Evolutionary conservation across 2,888 invertebrate species (phyloP), one percentile per base, ranked within the genome.

Genomic region (Schizotus pectinicornis): DNA sequence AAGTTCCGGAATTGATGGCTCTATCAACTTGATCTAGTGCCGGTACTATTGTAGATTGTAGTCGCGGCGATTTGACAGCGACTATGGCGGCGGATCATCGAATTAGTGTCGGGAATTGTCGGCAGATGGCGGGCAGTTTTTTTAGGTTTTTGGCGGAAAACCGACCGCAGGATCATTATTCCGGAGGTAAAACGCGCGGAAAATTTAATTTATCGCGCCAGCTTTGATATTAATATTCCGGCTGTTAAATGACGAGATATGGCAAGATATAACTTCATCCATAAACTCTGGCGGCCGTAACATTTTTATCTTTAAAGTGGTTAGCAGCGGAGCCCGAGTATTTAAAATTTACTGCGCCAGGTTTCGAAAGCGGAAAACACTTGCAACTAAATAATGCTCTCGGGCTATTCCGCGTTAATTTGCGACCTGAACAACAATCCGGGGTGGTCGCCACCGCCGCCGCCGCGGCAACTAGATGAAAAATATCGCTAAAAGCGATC

Each of bases 1-100:
- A 22, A 22, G 22, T 22, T 22, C 53, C 51, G 58, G 57, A 63
- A 62, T 64, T 64, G 64, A 64, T 61, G 61, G 61, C 56, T 61
- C 62, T 54, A 62, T 64, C 62, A 63, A 61, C 58, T 61, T 63
- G 63, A 63, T 63, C 63, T 63, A 63, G 63, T 63, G 55, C n/a
- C n/a, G n/a, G n/a, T 60, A 63, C 63, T 63, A 63, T 63, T 61
- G 64, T 56, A 49, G 57, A 63, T 63, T 61, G 64, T 56, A 49
- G 57, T 57, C 37, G 30, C 36, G 30, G 31, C 9, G 9, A 37
- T 13, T 48, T 37, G 43, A 43, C 43, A 43, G 8, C 43, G 43
- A 35, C n/a, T n/a, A 35, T 11, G 3, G 22, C n/a, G 31, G 0
- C 5, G 39, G 7, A 39, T 6, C 7, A 39, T 12, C 3, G 39